Base-by-base conservation (phyloP, 1,140 invertebrate genomes). In the Diorhabda elongata region DNA sequence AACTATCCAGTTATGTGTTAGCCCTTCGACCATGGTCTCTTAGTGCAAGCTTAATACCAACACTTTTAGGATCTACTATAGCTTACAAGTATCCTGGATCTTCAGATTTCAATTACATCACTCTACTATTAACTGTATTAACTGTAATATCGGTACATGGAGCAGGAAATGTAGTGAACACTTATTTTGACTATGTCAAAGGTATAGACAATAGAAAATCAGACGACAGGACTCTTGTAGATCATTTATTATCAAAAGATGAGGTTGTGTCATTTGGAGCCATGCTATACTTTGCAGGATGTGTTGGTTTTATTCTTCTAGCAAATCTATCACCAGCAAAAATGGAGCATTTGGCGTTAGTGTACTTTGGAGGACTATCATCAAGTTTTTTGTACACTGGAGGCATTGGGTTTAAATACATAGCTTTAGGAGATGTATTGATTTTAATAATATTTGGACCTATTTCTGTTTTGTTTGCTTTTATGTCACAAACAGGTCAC, bases 141-240 rank as follows among this genome's bases (percentile, higher is more conserved):
- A 96, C 93, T 2, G 89, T 96, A 5, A 83, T 97, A 62, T 94
- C 92, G 9, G 95, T 98, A 3, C 96, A 98, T 81, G 94, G 94
- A 61, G 96, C 96, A 66, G 96, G 95, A 52, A 98, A 98, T 83
- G 89, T 98, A n/a, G 95, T 98, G 2, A 98, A 98, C 79, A 98
- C 95, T 0, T 98, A 97, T 81, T 97, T 91, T 80, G 95, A 98
- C 83, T 98, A 93, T 80, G 87, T 94, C 5, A 94, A 94, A 83
- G 96, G 95, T 44, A 95, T 98, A 58, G 96, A 97, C 78, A 93
- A 91, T 78, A 87, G 93, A 64, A 94, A 93, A 82, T 93, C 92
- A 75, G 95, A 97, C 77, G 95, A 98, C 79, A 87, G 95, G 77
- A 97, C 93, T 72, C 82, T 98, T 63, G 95, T 98, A 6, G 95